Percentiles rank a stretch among this genome's conserved stretches.
phyloP scores from a whole-genome alignment of 2,113 vertebrate species.

The Strix aluco region DNA sequence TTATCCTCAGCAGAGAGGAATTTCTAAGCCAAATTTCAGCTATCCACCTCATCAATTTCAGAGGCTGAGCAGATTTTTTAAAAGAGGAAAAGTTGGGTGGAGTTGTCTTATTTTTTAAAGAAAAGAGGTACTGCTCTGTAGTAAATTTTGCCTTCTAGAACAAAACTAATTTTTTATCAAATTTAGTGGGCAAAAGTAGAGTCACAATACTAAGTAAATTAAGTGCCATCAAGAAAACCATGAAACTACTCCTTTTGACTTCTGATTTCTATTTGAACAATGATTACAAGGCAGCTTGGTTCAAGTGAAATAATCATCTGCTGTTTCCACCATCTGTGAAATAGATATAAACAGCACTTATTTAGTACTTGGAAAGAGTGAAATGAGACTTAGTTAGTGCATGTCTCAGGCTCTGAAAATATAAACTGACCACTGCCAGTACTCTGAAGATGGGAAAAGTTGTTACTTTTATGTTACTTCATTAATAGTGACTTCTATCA shows the following conservation, averaged over 20 bases:
- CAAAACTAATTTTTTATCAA: neutral
- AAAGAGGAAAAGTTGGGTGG: fast-evolving
- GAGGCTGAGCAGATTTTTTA: neutral
- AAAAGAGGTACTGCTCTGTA: neutral
- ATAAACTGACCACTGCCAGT: neutral
- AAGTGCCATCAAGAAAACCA: neutral
- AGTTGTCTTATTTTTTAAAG: neutral
- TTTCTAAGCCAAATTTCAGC: neutral
- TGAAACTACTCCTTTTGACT: neutral
- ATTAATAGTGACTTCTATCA: neutral
- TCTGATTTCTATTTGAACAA: neutral
- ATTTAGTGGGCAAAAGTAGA: neutral
- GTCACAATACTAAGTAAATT: neutral
- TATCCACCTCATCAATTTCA: neutral
- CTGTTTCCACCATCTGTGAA: neutral
- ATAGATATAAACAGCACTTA: neutral
- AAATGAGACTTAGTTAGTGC: neutral
- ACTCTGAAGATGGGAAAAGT: neutral
- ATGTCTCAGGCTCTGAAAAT: neutral
- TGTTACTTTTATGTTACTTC: neutral
- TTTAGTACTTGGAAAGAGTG: neutral
- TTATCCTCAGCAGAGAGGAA: neutral
- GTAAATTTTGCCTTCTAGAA: neutral
- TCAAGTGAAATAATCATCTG: neutral
- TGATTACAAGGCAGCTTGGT: neutral